phyloP scores from a whole-genome alignment of 2,888 invertebrate species.

The Helicoverpa assulta region DNA sequence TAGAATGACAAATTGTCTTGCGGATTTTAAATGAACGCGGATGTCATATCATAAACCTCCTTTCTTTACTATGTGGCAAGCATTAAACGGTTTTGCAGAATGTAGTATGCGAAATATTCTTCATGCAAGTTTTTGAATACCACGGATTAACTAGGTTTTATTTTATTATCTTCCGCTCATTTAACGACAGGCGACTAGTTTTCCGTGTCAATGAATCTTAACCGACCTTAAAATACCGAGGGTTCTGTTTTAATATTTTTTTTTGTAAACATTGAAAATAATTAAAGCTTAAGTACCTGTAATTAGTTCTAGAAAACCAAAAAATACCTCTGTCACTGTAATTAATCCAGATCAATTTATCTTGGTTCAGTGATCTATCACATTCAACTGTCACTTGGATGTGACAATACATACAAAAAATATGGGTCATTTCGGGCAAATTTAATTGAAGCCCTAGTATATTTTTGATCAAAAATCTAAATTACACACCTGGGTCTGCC shows the following conservation, averaged over 20 bases:
- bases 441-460: neutral
- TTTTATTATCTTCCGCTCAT: slow-evolving; percentile 36
- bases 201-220: slow-evolving; percentile 49
- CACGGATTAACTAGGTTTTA: slow-evolving; percentile 47
- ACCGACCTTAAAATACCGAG: neutral
- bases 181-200: slow-evolving; percentile 15
- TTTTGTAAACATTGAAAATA: slow-evolving; percentile 2
- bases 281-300: neutral
- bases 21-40: neutral
- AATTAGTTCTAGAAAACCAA: slow-evolving; percentile 14
- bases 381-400: slow-evolving; percentile 20
- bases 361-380: slow-evolving; percentile 25
- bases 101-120: slow-evolving; percentile 24
- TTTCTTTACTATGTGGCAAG: slow-evolving; percentile 40
- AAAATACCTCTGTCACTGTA: slow-evolving; percentile 14
- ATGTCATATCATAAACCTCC: neutral
- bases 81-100: slow-evolving; percentile 39
- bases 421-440: slow-evolving; percentile 2
- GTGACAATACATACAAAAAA: slow-evolving; percentile 6
- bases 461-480: slow-evolving; percentile 1
- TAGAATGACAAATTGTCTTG: neutral
- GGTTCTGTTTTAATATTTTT: neutral
- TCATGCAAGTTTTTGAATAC: slow-evolving; percentile 40
- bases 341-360: slow-evolving; percentile 39
- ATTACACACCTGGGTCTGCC: slow-evolving; percentile 4